Evolutionary conservation across 2,888 invertebrate genomes (phyloP).

Genomic region (Heterodera filipjevi): DNA sequence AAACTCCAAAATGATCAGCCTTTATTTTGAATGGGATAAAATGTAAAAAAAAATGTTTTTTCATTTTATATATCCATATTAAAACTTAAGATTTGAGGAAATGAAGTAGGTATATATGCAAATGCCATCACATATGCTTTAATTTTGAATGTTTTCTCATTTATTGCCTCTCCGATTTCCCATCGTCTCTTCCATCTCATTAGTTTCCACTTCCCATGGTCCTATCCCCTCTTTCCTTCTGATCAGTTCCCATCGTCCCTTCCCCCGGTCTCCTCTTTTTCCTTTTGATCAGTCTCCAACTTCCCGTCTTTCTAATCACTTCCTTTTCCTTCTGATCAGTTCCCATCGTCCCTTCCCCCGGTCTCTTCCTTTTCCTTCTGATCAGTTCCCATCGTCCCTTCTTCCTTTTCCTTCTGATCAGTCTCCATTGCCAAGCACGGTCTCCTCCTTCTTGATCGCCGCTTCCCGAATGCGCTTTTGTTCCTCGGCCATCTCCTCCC

Average conservation of each 20-base stretch:
- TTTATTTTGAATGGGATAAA: too few species aligned
- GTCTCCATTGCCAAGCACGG: conserved; percentile 16
- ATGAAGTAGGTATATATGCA: too few species aligned
- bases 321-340: neutral
- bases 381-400: neutral
- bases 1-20: too few species aligned
- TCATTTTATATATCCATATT: too few species aligned
- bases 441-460: conserved; percentile 15
- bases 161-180: neutral
- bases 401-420: neutral
- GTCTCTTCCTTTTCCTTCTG: too few species aligned
- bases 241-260: neutral
- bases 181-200: neutral
- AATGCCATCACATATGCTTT: too few species aligned
- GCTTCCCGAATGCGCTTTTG: conserved; percentile 44
- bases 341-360: too few species aligned
- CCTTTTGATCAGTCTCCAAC: neutral
- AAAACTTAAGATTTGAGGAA: too few species aligned
- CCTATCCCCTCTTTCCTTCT: neutral
- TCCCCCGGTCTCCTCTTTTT: too few species aligned
- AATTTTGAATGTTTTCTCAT: neutral
- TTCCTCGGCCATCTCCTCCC: conserved; percentile 70
- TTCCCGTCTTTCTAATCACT: neutral
- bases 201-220: too few species aligned
- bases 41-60: too few species aligned